These are phyloP conservation scores for Cylloceria caligata DNA, from an alignment of 2,888 invertebrate genomes.

Conservation along the genomic window DNA sequence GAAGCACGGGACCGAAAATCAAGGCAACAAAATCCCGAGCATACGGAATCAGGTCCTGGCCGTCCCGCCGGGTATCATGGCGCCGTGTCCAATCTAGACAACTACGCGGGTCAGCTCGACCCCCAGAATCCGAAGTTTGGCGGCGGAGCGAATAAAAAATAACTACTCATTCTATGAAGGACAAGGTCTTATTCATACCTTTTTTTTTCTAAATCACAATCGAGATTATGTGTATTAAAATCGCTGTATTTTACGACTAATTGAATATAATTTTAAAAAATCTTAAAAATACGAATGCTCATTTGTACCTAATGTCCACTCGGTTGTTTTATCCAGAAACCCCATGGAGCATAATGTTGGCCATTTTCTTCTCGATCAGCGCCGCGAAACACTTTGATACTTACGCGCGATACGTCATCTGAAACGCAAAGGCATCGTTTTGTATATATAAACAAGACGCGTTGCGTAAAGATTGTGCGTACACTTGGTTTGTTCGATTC, in stretches of 20 bases:
- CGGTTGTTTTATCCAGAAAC: conserved; percentile 82
- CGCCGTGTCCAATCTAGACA: conserved; percentile 64
- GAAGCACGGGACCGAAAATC: conserved; percentile 76
- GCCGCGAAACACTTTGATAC: conserved; percentile 82
- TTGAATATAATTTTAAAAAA: too few species aligned
- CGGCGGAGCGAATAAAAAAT: too few species aligned
- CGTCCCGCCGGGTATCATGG: too few species aligned
- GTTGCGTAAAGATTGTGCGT: not conserved
- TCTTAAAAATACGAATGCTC: too few species aligned
- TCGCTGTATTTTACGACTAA: too few species aligned
- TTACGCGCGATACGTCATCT: conserved; percentile 78
- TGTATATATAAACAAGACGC: not conserved
- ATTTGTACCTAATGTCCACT: conserved; percentile 36
- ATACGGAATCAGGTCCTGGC: too few species aligned
- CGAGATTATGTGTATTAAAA: too few species aligned
- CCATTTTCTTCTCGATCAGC: conserved; percentile 77
- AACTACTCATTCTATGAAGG: too few species aligned
- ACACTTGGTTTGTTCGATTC: not conserved
- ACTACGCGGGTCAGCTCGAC: too few species aligned
- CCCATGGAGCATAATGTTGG: conserved; percentile 79
- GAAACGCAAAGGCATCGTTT: conserved; percentile 42
- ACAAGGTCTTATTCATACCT: too few species aligned
- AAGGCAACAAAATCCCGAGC: conserved; percentile 78
- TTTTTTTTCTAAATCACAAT: too few species aligned
- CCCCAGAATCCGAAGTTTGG: too few species aligned